Evolutionary conservation across 2,888 invertebrate species (phyloP).

Genomic region (Limenitis camilla): DNA sequence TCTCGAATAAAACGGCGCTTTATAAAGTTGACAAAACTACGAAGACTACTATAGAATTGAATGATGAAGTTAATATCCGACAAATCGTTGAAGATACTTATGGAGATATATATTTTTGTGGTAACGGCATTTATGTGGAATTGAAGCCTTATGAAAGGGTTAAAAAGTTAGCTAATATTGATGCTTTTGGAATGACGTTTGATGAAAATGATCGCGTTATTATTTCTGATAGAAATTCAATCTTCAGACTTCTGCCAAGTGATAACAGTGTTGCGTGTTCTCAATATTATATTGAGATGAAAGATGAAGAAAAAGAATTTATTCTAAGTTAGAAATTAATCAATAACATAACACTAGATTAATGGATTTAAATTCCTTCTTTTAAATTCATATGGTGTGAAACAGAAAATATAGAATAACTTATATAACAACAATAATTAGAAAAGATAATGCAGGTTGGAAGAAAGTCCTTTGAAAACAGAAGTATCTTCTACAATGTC

Average conservation of each 20-base stretch:
- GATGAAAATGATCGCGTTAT: slow-evolving; percentile 51
- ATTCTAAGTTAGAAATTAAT: too few relatives aligned
- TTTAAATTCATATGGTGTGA: too few relatives aligned
- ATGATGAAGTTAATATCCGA: slow-evolving; percentile 42
- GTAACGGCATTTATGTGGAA: slow-evolving; percentile 53
- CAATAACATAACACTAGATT: too few relatives aligned
- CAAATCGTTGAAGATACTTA: slow-evolving; percentile 55
- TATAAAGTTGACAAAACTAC: slow-evolving; percentile 45
- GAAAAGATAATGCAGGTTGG: too few relatives aligned
- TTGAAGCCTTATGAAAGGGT: slow-evolving; percentile 44
- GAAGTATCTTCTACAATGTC: too few relatives aligned
- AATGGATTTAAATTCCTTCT: too few relatives aligned
- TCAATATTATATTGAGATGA: background rate
- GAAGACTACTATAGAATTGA: slow-evolving; percentile 34
- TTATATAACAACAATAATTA: too few relatives aligned
- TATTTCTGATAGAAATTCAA: slow-evolving; percentile 46
- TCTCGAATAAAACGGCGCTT: slow-evolving; percentile 56
- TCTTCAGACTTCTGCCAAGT: slow-evolving; percentile 46
- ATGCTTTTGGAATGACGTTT: slow-evolving; percentile 50
- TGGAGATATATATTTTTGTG: slow-evolving; percentile 53
- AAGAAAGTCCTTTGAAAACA: too few relatives aligned
- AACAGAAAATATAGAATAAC: too few relatives aligned
- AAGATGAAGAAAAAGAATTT: background rate
- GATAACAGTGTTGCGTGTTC: slow-evolving; percentile 24
- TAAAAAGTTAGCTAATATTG: slow-evolving; percentile 40